Percentiles rank a stretch among this genome's conserved stretches.
Evolutionary conservation across 2,113 vertebrate genomes (phyloP).

Genomic region (Emydocephalus ijimae): DNA sequence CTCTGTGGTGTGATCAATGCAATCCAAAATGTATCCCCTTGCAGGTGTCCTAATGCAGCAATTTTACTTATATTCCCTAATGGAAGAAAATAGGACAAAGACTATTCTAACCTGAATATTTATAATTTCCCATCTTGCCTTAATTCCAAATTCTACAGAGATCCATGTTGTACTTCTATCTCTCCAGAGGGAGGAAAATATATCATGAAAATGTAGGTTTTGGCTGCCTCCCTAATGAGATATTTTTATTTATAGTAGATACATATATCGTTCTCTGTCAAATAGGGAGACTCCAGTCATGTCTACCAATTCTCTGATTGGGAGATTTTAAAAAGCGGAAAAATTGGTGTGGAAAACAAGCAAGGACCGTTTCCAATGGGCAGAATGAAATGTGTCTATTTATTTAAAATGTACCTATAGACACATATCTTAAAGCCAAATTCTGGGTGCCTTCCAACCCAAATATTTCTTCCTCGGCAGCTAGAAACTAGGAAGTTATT

Average conservation of each 20-base stretch:
- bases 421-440: neutral
- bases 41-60: neutral
- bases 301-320: neutral
- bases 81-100: neutral
- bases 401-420: neutral
- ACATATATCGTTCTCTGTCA: neutral
- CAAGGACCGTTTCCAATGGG: neutral
- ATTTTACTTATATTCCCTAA: neutral
- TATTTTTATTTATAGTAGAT: neutral
- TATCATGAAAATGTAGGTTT: slow-evolving; percentile 3
- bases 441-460: neutral
- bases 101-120: neutral
- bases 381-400: neutral
- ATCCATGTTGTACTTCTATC: neutral
- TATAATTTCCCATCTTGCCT: neutral
- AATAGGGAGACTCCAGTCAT: neutral
- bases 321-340: neutral
- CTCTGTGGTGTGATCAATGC: neutral
- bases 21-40: neutral
- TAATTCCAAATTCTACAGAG: slow-evolving; percentile 3
- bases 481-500: neutral
- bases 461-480: neutral
- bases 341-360: neutral
- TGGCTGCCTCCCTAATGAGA: neutral
- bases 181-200: neutral